Percentiles rank a stretch among this genome's conserved stretches.
phyloP scores from a whole-genome alignment of 2,113 vertebrate species.

The Solenodon paradoxus region DNA sequence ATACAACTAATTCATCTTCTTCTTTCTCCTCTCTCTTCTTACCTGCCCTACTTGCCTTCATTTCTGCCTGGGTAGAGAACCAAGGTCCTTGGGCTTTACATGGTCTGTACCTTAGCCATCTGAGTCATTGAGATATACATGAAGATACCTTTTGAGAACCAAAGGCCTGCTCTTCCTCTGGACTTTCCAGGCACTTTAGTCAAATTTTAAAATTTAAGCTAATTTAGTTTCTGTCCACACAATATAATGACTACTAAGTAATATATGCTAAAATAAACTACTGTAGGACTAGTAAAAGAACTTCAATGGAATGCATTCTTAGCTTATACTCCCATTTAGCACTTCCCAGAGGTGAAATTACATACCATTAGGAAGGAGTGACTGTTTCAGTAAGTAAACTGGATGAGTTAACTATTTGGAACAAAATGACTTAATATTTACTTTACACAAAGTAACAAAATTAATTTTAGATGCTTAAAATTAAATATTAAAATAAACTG shows the following conservation, averaged over 20 bases:
- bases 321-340: not conserved
- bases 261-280: not conserved
- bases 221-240: not conserved
- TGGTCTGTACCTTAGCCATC: too few species aligned
- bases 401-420: conserved; percentile 18
- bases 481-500: conserved; percentile 12
- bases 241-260: conserved; percentile 25
- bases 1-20: too few species aligned
- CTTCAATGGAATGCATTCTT: not conserved
- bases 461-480: conserved; percentile 49
- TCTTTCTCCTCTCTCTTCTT: too few species aligned
- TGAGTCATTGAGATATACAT: too few species aligned
- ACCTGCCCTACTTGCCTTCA: too few species aligned
- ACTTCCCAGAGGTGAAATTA: not conserved
- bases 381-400: conserved; percentile 25
- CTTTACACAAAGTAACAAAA: conserved; percentile 7
- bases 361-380: not conserved
- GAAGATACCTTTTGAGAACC: not conserved
- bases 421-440: conserved; percentile 27
- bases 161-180: not conserved
- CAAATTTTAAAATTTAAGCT: conserved; percentile 26
- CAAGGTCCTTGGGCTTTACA: too few species aligned
- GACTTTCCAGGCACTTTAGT: not conserved
- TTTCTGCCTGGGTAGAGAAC: too few species aligned
- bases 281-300: not conserved